Conservation (phyloP, 2,113 vertebrate species). For the Misgurnus mizolepis region DNA sequence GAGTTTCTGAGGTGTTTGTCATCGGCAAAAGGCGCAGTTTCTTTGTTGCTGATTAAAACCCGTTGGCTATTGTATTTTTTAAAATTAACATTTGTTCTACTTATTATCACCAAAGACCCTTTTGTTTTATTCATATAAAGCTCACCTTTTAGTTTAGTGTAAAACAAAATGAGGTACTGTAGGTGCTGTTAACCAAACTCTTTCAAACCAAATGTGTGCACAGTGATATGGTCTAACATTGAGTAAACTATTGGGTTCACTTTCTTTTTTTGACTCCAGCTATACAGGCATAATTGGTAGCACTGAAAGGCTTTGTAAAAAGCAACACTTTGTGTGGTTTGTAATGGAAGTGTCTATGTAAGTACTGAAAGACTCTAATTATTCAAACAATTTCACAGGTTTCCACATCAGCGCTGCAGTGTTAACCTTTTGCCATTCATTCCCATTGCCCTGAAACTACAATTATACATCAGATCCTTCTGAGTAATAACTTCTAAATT, state of each 20-base stretch:
- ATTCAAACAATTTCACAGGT: slow-evolving; percentile 13
- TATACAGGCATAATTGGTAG: background rate
- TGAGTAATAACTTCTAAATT: slow-evolving; percentile 41
- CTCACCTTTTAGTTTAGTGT: background rate
- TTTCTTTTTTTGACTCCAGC: background rate
- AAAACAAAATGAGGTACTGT: background rate
- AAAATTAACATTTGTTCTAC: no score
- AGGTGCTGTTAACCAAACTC: slow-evolving; percentile 5
- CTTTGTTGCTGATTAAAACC: no score
- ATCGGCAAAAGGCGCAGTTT: no score
- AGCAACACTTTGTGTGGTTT: background rate
- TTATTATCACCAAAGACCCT: no score
- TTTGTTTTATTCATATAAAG: no score
- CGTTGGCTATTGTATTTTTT: no score
- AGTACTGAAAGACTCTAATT: slow-evolving; percentile 30
- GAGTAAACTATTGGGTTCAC: background rate
- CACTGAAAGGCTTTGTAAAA: background rate
- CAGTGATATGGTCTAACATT: background rate
- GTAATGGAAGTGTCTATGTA: slow-evolving; percentile 11
- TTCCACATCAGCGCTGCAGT: background rate
- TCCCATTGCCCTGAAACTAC: slow-evolving; percentile 30
- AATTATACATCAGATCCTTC: slow-evolving; percentile 35
- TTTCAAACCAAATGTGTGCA: background rate
- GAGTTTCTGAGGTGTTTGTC: no score
- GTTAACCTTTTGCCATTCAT: slow-evolving; percentile 42